A percentile compares a stretch with the other conserved stretches of the same genome.
Conservation (phyloP, 2,113 vertebrate species). For the Climacteris rufus region DNA sequence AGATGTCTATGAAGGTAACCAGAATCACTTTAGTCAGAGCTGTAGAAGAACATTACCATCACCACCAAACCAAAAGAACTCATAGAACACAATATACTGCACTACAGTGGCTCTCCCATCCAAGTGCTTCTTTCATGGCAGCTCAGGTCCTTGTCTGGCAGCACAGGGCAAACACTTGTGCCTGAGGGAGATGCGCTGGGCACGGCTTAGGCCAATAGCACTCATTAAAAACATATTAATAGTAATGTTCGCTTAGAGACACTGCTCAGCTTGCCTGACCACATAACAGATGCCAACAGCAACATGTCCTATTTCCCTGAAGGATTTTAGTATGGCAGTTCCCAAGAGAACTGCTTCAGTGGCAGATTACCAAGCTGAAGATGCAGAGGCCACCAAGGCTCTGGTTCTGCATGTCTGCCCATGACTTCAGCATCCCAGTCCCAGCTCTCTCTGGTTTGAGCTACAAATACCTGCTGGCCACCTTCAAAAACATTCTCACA, state of each 20-base stretch:
- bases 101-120: background rate
- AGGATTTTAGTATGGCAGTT: background rate
- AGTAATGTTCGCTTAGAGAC: background rate
- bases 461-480: background rate
- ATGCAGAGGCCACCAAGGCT: background rate
- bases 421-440: too few species aligned
- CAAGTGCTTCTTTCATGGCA: background rate
- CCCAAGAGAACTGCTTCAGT: background rate
- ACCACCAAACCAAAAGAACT: background rate
- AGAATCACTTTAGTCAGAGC: background rate
- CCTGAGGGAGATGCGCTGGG: background rate
- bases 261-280: background rate
- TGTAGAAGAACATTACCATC: background rate
- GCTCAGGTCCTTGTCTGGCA: background rate
- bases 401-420: accelerated
- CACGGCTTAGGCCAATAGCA: background rate
- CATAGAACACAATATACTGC: background rate
- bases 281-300: background rate
- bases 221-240: background rate
- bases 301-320: background rate
- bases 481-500: background rate
- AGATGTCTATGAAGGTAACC: background rate
- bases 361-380: background rate
- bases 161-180: background rate
- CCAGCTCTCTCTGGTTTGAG: background rate